Conservation (phyloP, 1,140 invertebrate species). For the Drosophila mauritiana region DNA sequence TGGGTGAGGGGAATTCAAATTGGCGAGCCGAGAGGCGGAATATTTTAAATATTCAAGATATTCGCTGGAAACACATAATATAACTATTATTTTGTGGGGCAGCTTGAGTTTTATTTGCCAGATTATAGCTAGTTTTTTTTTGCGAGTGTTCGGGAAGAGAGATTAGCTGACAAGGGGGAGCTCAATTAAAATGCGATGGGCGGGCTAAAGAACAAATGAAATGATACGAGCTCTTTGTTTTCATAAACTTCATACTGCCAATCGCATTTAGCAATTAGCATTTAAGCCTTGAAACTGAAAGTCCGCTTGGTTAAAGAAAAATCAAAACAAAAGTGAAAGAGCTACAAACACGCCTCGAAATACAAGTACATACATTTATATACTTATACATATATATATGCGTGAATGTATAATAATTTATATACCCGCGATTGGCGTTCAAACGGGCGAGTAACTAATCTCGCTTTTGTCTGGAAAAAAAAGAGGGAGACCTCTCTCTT, state of each 20-base stretch:
- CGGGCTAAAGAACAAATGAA: conserved; percentile 8
- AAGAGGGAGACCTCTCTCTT: conserved; percentile 22
- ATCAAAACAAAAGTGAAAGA: conserved; percentile 47
- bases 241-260: neutral
- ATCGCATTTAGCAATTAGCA: conserved; percentile 1
- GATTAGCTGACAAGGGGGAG: neutral
- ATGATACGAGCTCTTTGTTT: conserved; percentile 5
- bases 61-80: too few relatives aligned
- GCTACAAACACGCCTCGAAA: conserved; percentile 6
- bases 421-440: conserved; percentile 2
- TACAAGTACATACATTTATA: neutral
- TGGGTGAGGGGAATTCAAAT: neutral
- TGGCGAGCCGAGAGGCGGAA: neutral
- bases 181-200: conserved; percentile 8
- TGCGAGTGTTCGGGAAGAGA: neutral
- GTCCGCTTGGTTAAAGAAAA: conserved; percentile 13
- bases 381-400: neutral
- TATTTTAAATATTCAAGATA: neutral
- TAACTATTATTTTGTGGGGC: too few relatives aligned
- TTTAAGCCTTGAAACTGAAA: conserved; percentile 42
- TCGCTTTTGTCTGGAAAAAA: conserved; percentile 26
- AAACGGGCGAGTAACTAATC: conserved; percentile 15
- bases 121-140: neutral
- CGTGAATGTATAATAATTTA: neutral
- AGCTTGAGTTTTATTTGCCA: neutral